A percentile compares a stretch with the other conserved stretches of the same genome.
Conservation (phyloP, 2,888 invertebrate genomes). For the Stenodema calcarata region DNA sequence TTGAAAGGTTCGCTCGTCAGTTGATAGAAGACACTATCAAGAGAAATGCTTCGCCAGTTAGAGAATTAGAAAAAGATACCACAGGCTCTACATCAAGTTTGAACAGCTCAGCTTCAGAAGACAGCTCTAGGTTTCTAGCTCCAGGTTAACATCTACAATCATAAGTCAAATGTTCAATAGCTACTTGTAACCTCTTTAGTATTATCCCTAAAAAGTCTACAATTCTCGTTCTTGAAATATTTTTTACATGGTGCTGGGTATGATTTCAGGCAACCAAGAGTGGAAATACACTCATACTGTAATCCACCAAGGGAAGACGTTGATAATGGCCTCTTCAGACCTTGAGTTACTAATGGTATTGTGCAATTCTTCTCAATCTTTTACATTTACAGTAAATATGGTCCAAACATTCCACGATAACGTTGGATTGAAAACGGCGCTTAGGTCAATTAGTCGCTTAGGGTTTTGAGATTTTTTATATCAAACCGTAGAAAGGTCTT, state of each 20-base stretch:
- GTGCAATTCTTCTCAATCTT: neutral
- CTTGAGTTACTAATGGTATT: conserved; percentile 25
- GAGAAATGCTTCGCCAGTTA: conserved; percentile 90
- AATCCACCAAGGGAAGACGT: conserved; percentile 6
- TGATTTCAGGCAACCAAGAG: conserved; percentile 5
- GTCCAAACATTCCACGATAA: too few species aligned
- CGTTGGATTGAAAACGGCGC: too few species aligned
- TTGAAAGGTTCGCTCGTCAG: conserved; percentile 82
- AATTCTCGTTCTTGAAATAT: too few species aligned
- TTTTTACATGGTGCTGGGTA: neutral
- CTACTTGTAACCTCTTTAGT: too few species aligned
- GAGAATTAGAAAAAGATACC: conserved; percentile 64
- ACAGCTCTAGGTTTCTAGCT: conserved; percentile 57
- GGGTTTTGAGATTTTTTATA: too few species aligned
- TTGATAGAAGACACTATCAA: conserved; percentile 94
- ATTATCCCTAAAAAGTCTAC: too few species aligned
- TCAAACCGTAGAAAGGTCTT: too few species aligned
- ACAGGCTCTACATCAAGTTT: conserved; percentile 78
- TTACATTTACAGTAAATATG: too few species aligned
- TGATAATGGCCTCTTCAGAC: conserved; percentile 24
- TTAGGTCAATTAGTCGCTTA: too few species aligned
- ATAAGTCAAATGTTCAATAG: too few species aligned
- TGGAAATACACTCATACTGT: conserved; percentile 32
- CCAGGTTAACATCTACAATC: too few species aligned
- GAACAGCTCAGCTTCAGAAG: conserved; percentile 77